A percentile compares a stretch with the other conserved stretches of the same genome.
Evolutionary conservation across 2,888 invertebrate genomes (phyloP).

Genomic region (Danaus chrysippus): DNA sequence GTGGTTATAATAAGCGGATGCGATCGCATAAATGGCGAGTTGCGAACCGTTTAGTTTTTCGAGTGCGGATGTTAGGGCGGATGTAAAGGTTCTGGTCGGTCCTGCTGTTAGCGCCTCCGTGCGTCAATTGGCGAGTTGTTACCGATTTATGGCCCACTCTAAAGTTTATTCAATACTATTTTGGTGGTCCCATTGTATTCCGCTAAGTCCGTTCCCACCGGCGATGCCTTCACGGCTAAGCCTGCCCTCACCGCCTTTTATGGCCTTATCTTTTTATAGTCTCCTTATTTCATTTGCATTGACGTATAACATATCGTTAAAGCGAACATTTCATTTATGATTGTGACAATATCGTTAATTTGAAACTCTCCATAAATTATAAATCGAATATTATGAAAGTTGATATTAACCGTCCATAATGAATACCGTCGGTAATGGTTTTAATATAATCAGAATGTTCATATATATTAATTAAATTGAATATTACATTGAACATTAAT

Average conservation of each 20-base stretch:
- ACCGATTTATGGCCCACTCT: constrained; percentile 74
- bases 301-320: constrained; percentile 56
- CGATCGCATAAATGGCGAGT: constrained; percentile 24
- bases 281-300: constrained; percentile 64
- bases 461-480: constrained; percentile 17
- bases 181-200: constrained; percentile 76
- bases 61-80: constrained; percentile 75
- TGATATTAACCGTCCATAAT: constrained; percentile 27
- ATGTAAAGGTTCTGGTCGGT: constrained; percentile 53
- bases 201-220: constrained; percentile 53
- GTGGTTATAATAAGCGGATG: constrained; percentile 33
- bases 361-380: constrained; percentile 27
- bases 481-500: constrained; percentile 19
- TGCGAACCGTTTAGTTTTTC: constrained; percentile 43
- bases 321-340: constrained; percentile 34
- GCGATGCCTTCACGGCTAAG: constrained; percentile 48
- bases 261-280: constrained; percentile 59
- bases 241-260: constrained; percentile 59
- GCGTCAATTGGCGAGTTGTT: constrained; percentile 74
- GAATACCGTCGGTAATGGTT: constrained; percentile 21
- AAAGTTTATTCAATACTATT: constrained; percentile 69
- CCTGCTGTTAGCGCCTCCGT: constrained; percentile 72
- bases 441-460: constrained; percentile 22
- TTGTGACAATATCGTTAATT: constrained; percentile 33
- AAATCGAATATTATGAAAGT: constrained; percentile 31